phyloP scores from a whole-genome alignment of 2,888 invertebrate genomes.

The Tenthredo notha region DNA sequence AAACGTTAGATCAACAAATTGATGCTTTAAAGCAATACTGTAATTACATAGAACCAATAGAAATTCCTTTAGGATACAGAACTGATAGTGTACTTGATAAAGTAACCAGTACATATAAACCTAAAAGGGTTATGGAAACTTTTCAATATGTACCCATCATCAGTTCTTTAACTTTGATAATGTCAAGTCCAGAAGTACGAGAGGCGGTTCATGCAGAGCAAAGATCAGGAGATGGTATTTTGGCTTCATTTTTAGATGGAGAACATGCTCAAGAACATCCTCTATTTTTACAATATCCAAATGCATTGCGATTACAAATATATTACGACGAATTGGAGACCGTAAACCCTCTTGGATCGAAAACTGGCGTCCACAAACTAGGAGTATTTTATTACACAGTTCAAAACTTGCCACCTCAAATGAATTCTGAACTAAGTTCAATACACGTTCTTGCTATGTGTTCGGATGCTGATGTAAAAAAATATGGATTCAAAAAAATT shows the following conservation, averaged over 20 bases:
- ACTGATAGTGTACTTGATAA: too few relatives aligned
- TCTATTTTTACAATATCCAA: not conserved
- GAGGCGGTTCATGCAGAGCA: constrained; percentile 47
- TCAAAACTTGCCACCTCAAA: constrained; percentile 59
- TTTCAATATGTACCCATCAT: too few relatives aligned
- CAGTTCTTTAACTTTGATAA: constrained; percentile 56
- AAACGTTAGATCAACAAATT: constrained; percentile 15
- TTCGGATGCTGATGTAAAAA: too few relatives aligned
- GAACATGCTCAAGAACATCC: not conserved
- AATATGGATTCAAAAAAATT: constrained; percentile 57
- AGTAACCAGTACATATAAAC: too few relatives aligned
- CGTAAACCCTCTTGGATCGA: constrained; percentile 59
- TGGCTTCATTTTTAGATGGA: constrained; percentile 59
- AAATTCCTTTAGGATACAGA: constrained; percentile 53
- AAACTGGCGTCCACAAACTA: constrained; percentile 59
- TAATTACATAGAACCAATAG: constrained; percentile 55
- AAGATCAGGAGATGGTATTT: constrained; percentile 52
- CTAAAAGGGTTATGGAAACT: too few relatives aligned
- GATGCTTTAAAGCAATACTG: constrained; percentile 45
- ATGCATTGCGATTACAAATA: constrained; percentile 54
- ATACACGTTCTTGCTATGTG: constrained; percentile 59
- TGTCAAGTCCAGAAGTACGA: constrained; percentile 51
- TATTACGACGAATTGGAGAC: constrained; percentile 61
- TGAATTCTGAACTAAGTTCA: constrained; percentile 53
- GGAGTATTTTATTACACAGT: constrained; percentile 58